Conservation (phyloP, 2,888 invertebrate species). For the Agrochola lychnidis region DNA sequence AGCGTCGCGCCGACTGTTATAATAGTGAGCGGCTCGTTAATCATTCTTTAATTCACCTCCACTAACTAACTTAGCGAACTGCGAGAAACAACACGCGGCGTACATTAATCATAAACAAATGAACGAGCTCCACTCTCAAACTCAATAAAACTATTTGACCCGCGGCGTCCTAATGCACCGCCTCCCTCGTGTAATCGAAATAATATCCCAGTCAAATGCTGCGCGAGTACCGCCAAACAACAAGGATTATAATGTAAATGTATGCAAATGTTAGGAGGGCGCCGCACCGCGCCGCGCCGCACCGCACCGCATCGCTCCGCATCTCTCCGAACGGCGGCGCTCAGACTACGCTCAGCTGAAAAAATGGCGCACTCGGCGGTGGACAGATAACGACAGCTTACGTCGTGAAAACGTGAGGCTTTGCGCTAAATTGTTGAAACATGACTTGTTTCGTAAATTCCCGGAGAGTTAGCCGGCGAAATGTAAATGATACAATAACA, state of each 20-base stretch:
- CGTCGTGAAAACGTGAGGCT: constrained; percentile 81
- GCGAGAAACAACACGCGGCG: constrained; percentile 32
- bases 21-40: constrained; percentile 27
- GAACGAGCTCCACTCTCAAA: constrained; percentile 52
- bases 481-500: constrained; percentile 77
- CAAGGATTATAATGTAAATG: constrained; percentile 86
- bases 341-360: constrained; percentile 35
- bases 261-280: constrained; percentile 82
- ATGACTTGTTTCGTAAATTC: constrained; percentile 80
- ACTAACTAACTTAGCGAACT: constrained; percentile 15
- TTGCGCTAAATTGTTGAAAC: constrained; percentile 81
- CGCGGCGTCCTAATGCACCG: constrained; percentile 55
- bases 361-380: constrained; percentile 66
- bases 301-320: constrained; percentile 12
- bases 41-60: constrained; percentile 39
- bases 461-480: constrained; percentile 62
- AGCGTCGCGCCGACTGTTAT: constrained; percentile 5
- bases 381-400: constrained; percentile 83
- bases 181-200: constrained; percentile 67
- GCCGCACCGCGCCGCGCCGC: constrained; percentile 26
- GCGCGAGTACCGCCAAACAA: constrained; percentile 73
- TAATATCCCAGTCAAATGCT: constrained; percentile 71
- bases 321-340: constrained; percentile 4
- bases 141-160: constrained; percentile 73
- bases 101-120: constrained; percentile 65